These are phyloP conservation scores for Diabrotica balteata DNA, from an alignment of 2,888 invertebrate species.

Conservation along the genomic window DNA sequence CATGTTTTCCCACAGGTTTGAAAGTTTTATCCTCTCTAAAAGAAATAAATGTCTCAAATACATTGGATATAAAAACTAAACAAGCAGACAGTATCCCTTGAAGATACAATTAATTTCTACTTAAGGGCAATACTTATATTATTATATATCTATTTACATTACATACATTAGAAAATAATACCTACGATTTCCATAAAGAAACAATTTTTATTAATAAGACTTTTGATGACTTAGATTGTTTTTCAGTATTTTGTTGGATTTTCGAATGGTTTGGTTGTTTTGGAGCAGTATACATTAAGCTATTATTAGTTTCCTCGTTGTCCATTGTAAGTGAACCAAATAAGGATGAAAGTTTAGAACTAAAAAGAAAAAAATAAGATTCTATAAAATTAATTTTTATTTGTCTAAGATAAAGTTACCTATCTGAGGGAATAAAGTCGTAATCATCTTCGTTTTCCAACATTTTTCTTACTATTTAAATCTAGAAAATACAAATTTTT, in stretches of 20 bases:
- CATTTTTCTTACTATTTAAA: conserved; percentile 37
- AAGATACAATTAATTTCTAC: no score
- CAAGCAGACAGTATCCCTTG: no score
- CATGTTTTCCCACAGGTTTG: conserved; percentile 57
- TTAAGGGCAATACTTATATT: no score
- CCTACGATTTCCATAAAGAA: conserved; percentile 50
- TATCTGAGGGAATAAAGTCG: conserved; percentile 45
- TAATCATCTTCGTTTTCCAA: conserved; percentile 49
- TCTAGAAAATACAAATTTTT: not conserved
- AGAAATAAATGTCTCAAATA: conserved; percentile 15
- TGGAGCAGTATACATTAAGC: conserved; percentile 50
- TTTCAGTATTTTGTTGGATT: conserved; percentile 11
- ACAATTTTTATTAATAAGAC: conserved; percentile 50
- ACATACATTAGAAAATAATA: conserved; percentile 4
- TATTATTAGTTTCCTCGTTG: conserved; percentile 31
- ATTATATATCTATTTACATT: no score
- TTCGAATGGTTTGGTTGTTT: conserved; percentile 47
- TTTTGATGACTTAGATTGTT: conserved; percentile 37
- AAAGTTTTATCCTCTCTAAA: conserved; percentile 53
- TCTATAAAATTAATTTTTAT: not conserved
- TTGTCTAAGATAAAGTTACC: conserved; percentile 38
- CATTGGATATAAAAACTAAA: not conserved
- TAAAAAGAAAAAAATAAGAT: conserved; percentile 21
- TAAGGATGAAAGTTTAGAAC: conserved; percentile 49
- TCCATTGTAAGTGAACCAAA: conserved; percentile 40